A percentile compares a stretch with the other conserved stretches of the same genome.
phyloP scores from a whole-genome alignment of 2,113 vertebrate genomes.

The Pantherophis guttatus region DNA sequence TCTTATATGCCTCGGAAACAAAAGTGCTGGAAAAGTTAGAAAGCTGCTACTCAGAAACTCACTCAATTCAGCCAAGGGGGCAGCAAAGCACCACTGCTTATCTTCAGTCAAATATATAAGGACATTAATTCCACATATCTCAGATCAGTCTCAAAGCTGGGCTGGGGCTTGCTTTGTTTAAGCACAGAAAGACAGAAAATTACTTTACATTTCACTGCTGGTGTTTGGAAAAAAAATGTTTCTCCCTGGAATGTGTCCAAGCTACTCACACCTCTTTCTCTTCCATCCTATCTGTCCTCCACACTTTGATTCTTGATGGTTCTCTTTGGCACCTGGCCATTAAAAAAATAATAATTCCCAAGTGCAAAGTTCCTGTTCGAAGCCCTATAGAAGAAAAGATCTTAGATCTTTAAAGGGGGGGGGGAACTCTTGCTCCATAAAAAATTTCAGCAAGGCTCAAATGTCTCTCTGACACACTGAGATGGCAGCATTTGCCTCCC shows the following conservation, averaged over 20 bases:
- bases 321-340: slow-evolving; percentile 18
- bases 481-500: not conserved
- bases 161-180: not conserved
- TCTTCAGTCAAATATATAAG: not conserved
- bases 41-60: not conserved
- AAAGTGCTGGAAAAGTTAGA: not conserved
- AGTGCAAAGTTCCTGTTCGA: not conserved
- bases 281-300: slow-evolving; percentile 8
- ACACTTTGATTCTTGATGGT: slow-evolving; percentile 2
- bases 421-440: not conserved
- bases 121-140: not conserved
- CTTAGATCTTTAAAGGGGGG: not conserved
- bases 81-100: not conserved
- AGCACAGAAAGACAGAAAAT: not conserved
- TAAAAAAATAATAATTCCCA: not conserved
- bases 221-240: not conserved
- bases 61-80: not conserved
- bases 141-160: not conserved
- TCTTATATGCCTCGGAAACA: not conserved
- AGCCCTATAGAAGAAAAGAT: slow-evolving; percentile 8
- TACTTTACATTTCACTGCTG: not conserved
- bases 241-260: slow-evolving; percentile 12
- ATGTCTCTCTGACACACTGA: not conserved
- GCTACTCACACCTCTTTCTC: slow-evolving; percentile 6
- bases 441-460: not conserved